A percentile compares a stretch with the other conserved stretches of the same genome.
phyloP scores from a whole-genome alignment of 2,888 invertebrate genomes.

The Matsumyia berberina region DNA sequence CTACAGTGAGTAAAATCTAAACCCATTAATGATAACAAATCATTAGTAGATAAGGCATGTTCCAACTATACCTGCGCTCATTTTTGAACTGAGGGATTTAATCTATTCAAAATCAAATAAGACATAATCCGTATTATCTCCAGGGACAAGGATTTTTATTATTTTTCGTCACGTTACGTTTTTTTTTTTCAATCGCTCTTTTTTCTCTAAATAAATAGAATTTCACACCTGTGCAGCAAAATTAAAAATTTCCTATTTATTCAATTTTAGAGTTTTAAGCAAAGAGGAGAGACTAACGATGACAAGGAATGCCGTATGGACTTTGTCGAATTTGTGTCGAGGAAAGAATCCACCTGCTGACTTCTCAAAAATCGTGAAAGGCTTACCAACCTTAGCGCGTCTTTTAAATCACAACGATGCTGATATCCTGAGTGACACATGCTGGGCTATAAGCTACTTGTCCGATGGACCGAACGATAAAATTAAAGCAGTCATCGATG shows the following conservation, averaged over 20 bases:
- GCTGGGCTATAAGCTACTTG: conserved; percentile 98
- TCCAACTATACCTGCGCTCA: too few relatives aligned
- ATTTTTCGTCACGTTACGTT: too few relatives aligned
- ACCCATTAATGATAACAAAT: too few relatives aligned
- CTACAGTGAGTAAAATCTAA: conserved; percentile 88
- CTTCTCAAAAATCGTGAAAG: conserved; percentile 88
- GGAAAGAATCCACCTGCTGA: conserved; percentile 98
- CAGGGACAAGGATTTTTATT: too few relatives aligned
- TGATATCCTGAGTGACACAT: conserved; percentile 96
- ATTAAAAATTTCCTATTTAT: neutral
- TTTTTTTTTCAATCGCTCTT: too few relatives aligned
- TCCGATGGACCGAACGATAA: conserved; percentile 99
- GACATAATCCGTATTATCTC: too few relatives aligned
- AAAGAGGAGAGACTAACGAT: conserved; percentile 93
- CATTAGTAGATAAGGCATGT: neutral
- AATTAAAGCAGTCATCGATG: conserved; percentile 98
- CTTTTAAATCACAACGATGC: conserved; percentile 94
- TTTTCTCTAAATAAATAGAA: neutral
- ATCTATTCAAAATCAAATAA: too few relatives aligned
- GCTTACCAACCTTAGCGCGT: conserved; percentile 94
- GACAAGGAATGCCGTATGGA: conserved; percentile 99
- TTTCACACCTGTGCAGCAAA: neutral
- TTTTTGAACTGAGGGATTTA: too few relatives aligned
- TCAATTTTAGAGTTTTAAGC: conserved; percentile 88
- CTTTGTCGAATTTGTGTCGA: conserved; percentile 97